Conservation (phyloP, 2,113 vertebrate species). For the Ictalurus furcatus region DNA sequence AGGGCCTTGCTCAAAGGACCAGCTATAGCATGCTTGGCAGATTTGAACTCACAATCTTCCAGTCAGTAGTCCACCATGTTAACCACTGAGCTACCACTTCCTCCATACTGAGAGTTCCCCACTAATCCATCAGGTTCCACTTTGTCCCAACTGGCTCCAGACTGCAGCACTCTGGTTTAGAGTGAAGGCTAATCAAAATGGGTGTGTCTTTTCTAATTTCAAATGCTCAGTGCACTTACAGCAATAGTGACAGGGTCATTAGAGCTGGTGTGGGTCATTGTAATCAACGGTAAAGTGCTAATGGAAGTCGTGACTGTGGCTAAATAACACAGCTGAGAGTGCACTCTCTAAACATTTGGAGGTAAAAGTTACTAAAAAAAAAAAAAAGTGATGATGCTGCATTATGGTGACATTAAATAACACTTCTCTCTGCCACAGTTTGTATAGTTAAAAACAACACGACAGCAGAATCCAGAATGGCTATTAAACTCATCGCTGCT, state of each 20-base stretch:
- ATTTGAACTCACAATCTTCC: too few species aligned
- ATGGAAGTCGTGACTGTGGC: slow-evolving; percentile 13
- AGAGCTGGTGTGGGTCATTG: not conserved
- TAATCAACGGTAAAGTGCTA: slow-evolving; percentile 21
- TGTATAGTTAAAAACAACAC: slow-evolving; percentile 46
- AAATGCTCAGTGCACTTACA: not conserved
- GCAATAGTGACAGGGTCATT: not conserved
- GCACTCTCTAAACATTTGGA: slow-evolving; percentile 18
- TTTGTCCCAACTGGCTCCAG: not conserved
- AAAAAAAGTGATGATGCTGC: slow-evolving; percentile 37
- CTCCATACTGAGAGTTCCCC: not conserved
- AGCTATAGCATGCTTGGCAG: too few species aligned
- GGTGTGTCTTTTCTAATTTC: not conserved
- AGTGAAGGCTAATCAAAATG: not conserved
- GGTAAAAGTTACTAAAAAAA: slow-evolving; percentile 28
- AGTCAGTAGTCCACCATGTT: too few species aligned
- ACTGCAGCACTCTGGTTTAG: not conserved
- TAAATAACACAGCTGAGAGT: slow-evolving; percentile 17
- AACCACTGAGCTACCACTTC: not conserved
- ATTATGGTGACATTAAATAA: slow-evolving; percentile 39
- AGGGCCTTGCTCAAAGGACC: too few species aligned
- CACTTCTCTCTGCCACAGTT: slow-evolving; percentile 12
- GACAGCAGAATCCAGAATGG: slow-evolving; percentile 40
- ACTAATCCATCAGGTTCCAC: not conserved
- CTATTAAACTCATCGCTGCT: not conserved